Conservation (phyloP, 2,888 invertebrate species). For the Drosophila nr. medialis region DNA sequence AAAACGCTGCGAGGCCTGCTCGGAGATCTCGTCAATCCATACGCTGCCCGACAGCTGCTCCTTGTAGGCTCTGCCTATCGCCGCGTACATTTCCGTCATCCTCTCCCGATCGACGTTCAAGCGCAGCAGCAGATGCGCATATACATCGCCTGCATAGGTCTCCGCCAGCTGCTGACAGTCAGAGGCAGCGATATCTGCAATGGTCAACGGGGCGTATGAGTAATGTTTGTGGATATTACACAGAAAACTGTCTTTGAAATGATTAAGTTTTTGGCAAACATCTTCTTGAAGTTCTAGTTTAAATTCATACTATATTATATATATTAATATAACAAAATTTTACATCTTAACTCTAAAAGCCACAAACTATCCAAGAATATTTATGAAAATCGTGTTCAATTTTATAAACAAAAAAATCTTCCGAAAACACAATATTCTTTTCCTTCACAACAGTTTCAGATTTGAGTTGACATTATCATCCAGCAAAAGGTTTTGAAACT, state of each 20-base stretch:
- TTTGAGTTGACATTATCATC: neutral
- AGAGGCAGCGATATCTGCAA: conserved; percentile 69
- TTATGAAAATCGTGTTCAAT: neutral
- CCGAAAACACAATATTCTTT: neutral
- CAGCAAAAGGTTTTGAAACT: neutral
- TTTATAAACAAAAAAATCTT: neutral
- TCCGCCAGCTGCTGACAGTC: conserved; percentile 77
- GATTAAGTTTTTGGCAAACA: neutral
- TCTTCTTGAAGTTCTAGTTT: neutral
- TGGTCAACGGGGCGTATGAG: neutral
- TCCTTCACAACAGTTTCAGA: neutral
- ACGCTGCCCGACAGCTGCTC: conserved; percentile 67
- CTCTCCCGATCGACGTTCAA: conserved; percentile 73
- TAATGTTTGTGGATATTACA: neutral
- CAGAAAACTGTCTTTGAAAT: neutral
- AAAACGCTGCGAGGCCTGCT: conserved; percentile 78
- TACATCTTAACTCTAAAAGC: neutral
- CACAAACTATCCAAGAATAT: neutral
- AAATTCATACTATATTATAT: neutral
- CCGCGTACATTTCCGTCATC: conserved; percentile 78
- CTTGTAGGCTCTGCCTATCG: conserved; percentile 77
- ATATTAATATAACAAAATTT: neutral
- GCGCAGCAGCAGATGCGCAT: conserved; percentile 78
- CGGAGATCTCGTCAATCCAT: conserved; percentile 83
- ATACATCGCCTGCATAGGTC: conserved; percentile 74